Conservation (phyloP, 2,113 vertebrate genomes). For the Oryctolagus cuniculus region mOryCun1.1 NC_091433.1:192864001-192864500, state of each 20-base stretch:
- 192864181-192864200: not conserved
- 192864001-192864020: too few relatives aligned
- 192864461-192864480: too few relatives aligned
- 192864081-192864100: not conserved
- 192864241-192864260: not conserved
- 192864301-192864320: accelerated
- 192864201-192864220: accelerated
- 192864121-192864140: accelerated
- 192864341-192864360: accelerated
- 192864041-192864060: accelerated
- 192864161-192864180: accelerated
- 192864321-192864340: accelerated
- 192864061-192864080: accelerated
- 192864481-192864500: not conserved
- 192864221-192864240: not conserved
- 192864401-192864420: too few relatives aligned
- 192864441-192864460: not conserved
- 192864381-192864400: not conserved
- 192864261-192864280: not conserved
- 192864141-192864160: accelerated
- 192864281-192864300: not conserved
- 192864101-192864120: not conserved
- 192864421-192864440: not conserved
- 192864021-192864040: too few relatives aligned
- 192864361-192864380: not conserved